These are phyloP conservation scores for Cyprinodon diabolis DNA, from an alignment of 2,797 vertebrate species.

Conservation along the genomic window DNA sequence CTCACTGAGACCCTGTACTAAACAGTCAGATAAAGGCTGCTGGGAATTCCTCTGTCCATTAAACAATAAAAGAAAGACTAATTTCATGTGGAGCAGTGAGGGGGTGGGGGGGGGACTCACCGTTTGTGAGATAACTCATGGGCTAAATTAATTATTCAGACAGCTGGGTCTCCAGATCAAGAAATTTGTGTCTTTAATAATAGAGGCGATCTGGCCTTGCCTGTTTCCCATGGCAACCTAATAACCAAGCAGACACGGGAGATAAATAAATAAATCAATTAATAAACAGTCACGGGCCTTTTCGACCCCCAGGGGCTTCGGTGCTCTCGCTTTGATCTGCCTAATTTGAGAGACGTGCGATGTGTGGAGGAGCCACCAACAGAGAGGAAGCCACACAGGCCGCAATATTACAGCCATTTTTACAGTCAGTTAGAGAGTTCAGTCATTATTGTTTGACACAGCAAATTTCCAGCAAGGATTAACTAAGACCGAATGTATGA, in stretches of 20 bases:
- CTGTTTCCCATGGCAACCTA: slow-evolving; percentile 86
- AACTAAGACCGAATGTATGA: slow-evolving; percentile 13
- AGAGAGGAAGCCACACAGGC: slow-evolving; percentile 31
- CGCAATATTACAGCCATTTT: slow-evolving; percentile 5
- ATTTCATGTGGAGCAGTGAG: slow-evolving; percentile 59
- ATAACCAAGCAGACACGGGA: slow-evolving; percentile 81
- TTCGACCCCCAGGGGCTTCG: slow-evolving; percentile 61
- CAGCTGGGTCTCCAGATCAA: slow-evolving; percentile 84
- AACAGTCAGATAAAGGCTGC: slow-evolving; percentile 49
- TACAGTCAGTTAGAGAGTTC: not conserved
- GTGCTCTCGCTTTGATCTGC: slow-evolving; percentile 67
- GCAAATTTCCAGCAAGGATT: slow-evolving; percentile 13
- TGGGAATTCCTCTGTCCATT: slow-evolving; percentile 80
- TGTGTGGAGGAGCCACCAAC: slow-evolving; percentile 50
- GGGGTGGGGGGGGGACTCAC: slow-evolving; percentile 63
- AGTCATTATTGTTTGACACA: slow-evolving; percentile 6
- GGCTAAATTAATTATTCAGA: slow-evolving; percentile 86
- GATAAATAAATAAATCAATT: slow-evolving; percentile 89
- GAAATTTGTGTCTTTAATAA: slow-evolving; percentile 85
- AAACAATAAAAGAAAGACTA: slow-evolving; percentile 78
- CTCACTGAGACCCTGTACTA: slow-evolving; percentile 56
- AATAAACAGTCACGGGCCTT: slow-evolving; percentile 83
- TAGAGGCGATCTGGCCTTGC: slow-evolving; percentile 78
- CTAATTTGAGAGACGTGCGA: slow-evolving; percentile 62
- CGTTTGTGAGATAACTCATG: slow-evolving; percentile 83